These are phyloP conservation scores for Conus ventricosus DNA, from an alignment of 1,140 invertebrate species.

Conservation along the genomic window DNA sequence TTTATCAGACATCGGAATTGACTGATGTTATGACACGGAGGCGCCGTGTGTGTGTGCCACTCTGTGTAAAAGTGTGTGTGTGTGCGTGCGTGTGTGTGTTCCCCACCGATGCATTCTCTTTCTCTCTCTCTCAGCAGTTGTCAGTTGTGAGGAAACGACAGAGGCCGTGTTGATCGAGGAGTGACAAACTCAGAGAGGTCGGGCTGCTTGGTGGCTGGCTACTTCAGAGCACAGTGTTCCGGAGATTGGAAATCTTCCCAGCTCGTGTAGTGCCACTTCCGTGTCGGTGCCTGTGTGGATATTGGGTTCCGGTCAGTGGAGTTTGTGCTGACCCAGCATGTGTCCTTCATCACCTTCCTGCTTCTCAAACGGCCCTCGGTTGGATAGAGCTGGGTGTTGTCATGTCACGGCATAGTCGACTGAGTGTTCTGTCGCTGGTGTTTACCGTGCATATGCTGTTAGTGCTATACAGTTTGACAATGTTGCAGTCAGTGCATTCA, in stretches of 20 bases:
- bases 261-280: neutral
- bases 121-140: neutral
- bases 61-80: too few relatives aligned
- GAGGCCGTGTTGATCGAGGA: neutral
- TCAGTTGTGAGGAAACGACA: neutral
- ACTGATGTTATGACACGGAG: neutral
- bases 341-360: too few relatives aligned
- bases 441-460: too few relatives aligned
- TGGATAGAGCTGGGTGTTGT: too few relatives aligned
- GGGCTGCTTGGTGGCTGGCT: too few relatives aligned
- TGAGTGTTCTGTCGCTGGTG: too few relatives aligned
- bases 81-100: neutral
- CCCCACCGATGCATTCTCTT: neutral
- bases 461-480: too few relatives aligned
- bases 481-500: too few relatives aligned
- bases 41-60: neutral
- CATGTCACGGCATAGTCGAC: too few relatives aligned
- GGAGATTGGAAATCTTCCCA: neutral
- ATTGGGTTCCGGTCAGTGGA: neutral
- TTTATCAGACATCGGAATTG: neutral
- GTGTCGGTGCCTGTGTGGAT: neutral
- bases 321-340: neutral
- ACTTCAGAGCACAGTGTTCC: neutral
- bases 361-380: too few relatives aligned
- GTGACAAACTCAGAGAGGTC: neutral